A percentile compares a stretch with the other conserved stretches of the same genome.
Conservation (phyloP, 2,113 vertebrate genomes). For the Melierax canorus region DNA sequence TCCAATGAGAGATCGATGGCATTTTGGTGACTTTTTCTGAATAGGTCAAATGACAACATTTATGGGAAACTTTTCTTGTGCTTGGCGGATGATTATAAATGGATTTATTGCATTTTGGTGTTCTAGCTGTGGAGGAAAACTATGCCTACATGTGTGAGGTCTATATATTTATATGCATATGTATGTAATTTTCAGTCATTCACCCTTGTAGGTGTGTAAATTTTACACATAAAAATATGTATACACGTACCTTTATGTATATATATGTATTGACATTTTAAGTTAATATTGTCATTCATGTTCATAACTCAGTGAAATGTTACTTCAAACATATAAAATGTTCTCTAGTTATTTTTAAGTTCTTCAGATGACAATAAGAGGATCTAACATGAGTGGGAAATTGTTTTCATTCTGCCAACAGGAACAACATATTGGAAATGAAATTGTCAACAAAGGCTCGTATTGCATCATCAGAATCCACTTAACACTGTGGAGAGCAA, state of each 20-base stretch:
- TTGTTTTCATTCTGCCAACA: neutral
- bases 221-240: neutral
- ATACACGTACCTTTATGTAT: rapidly evolving
- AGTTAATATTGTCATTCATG: neutral
- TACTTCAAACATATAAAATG: neutral
- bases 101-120: neutral
- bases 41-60: slow-evolving; percentile 42
- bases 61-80: neutral
- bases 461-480: neutral
- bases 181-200: neutral
- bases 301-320: neutral
- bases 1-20: slow-evolving; percentile 45
- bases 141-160: neutral
- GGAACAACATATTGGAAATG: neutral
- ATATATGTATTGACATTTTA: neutral
- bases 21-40: slow-evolving; percentile 45
- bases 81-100: slow-evolving; percentile 4
- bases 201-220: too few relatives aligned
- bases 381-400: neutral
- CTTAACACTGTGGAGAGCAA: neutral
- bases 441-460: neutral
- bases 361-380: neutral
- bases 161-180: neutral
- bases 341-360: neutral
- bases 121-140: neutral